Conservation (phyloP, 2,113 vertebrate species). For the Ancistrus triradiatus region DNA sequence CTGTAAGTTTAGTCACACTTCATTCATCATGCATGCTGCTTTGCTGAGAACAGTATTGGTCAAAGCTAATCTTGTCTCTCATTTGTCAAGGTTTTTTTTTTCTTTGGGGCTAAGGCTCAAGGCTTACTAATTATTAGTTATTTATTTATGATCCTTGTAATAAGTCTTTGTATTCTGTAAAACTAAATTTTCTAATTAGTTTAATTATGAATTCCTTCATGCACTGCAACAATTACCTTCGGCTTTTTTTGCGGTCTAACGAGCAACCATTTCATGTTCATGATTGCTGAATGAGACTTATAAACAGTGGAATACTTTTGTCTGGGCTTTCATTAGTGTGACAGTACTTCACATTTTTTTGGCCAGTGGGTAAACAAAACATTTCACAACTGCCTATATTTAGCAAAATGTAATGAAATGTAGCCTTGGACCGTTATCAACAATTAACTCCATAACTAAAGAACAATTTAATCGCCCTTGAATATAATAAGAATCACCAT, state of each 20-base stretch:
- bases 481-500: neutral
- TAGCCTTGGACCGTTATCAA: neutral
- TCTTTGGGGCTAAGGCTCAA: no score
- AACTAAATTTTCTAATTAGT: conserved; percentile 34
- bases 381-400: neutral
- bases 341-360: neutral
- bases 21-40: conserved; percentile 1
- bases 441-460: neutral
- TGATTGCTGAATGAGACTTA: conserved; percentile 24
- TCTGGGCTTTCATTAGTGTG: neutral
- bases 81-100: no score
- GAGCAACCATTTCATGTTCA: conserved; percentile 22
- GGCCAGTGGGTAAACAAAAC: conserved; percentile 6
- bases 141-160: conserved; percentile 3
- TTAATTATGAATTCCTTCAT: conserved; percentile 45
- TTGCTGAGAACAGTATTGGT: no score
- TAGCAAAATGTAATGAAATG: neutral
- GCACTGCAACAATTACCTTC: conserved; percentile 33
- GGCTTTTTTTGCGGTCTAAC: conserved; percentile 33
- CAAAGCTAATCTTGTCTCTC: no score
- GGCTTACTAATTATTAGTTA: neutral
- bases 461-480: neutral
- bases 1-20: conserved; percentile 1
- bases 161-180: conserved; percentile 36
- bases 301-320: neutral